Evolutionary conservation across 2,888 invertebrate genomes (phyloP), one percentile per base, ranked within the genome.

Genomic region (Amiota mariae): DNA sequence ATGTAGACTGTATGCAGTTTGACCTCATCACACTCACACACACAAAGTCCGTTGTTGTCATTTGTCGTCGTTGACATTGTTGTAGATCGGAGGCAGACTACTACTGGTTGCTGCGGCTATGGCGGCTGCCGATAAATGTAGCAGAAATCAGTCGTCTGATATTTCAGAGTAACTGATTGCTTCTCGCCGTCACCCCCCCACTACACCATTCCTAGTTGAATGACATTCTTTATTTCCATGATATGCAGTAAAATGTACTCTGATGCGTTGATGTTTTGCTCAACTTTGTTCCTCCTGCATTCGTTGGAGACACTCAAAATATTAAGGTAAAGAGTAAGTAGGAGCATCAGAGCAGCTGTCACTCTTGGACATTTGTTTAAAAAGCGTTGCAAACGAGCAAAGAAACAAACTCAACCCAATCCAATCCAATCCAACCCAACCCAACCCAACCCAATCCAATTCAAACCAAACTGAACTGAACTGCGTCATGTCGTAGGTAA

Each of bases 151-250:
- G 86, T 36, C 36, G 36, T 47, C 67, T 68, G 67, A 68, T 54
- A 83, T 86, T 84, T 85, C 85, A 85, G 84, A 86, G 83, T 85
- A 86, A 85, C 85, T 84, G 83, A 86, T 86, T 85, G 83, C 86
- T 82, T 84, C 36, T n/a, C 8, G 24, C 36, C 36, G 36, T 10
- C 46, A 6, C 46, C 9, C 57, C 10, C 12, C 54, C 54, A n/a
- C n/a, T 54, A n/a, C 12, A 15, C 54, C 15, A 15, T 11, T 54
- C n/a, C 2, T n/a, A 15, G 54, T 54, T 54, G n/a, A 10, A 10
- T 57, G 57, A 15, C 2, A 20, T 59, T 3, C 12, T 59, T 59
- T 59, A 20, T 59, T 20, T 20, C 59, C 59, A 20, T 36, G 47
- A 68, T 54, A 54, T 68, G 49, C 51, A 51, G n/a, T 18, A 36